phyloP scores from a whole-genome alignment of 35 echinoderm and acorn worm genomes.

The Ophiothrix spiculata region DNA sequence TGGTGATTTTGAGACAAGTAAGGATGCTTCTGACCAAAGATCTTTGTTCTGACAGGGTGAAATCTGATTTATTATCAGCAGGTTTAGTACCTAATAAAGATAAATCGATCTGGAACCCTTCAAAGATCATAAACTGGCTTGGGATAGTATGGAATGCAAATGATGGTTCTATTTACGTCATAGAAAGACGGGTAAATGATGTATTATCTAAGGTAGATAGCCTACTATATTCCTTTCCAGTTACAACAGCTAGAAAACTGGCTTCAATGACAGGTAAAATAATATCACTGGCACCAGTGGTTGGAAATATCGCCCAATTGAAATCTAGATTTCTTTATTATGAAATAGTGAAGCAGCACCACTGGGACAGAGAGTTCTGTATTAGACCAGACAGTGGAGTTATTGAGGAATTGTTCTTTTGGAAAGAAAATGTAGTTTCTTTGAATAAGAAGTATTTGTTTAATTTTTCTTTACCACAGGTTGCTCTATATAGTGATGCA shows the following conservation, averaged over 20 bases:
- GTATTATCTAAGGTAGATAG: background rate
- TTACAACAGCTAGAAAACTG: conserved; percentile 6
- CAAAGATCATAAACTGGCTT: conserved; percentile 22
- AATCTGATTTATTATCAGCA: conserved; percentile 22
- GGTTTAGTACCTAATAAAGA: conserved; percentile 43
- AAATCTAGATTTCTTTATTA: conserved; percentile 36
- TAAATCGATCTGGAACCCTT: conserved; percentile 33
- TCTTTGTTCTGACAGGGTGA: conserved; percentile 1
- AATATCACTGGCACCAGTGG: background rate
- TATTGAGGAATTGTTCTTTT: conserved; percentile 26
- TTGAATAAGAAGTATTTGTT: background rate
- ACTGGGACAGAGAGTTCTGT: conserved; percentile 31
- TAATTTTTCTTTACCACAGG: background rate
- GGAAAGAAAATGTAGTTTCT: background rate
- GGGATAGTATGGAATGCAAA: conserved; percentile 6
- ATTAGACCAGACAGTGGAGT: background rate
- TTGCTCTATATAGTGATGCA: background rate
- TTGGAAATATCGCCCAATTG: conserved; percentile 15
- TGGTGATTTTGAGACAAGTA: background rate
- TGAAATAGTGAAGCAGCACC: background rate
- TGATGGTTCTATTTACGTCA: background rate
- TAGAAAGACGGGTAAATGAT: background rate
- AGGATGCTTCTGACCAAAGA: background rate
- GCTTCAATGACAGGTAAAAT: conserved; percentile 27
- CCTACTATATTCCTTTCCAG: background rate